Percentiles rank a stretch among this genome's conserved stretches.
These are phyloP conservation scores for Drepana arcuata DNA, from an alignment of 1,140 invertebrate genomes.

Conservation along the genomic window DNA sequence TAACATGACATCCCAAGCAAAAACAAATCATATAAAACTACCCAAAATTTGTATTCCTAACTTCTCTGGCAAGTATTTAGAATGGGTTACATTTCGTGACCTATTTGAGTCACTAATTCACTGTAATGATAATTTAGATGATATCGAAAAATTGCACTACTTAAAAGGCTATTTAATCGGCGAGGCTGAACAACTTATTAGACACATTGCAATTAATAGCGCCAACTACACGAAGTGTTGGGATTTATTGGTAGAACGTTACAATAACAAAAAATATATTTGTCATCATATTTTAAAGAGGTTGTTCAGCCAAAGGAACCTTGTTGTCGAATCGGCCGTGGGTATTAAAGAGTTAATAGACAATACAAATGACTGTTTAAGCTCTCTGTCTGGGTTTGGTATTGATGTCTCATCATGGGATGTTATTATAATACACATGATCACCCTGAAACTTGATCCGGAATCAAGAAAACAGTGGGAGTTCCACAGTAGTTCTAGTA, in stretches of 20 bases:
- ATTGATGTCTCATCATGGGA: neutral
- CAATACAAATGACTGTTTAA: neutral
- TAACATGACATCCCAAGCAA: too few species aligned
- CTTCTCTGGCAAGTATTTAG: neutral
- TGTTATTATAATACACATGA: constrained; percentile 8
- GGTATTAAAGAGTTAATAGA: neutral
- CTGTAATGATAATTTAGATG: neutral
- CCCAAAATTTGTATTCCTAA: neutral
- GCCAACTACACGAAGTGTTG: neutral
- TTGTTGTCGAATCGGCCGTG: neutral
- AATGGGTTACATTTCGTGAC: neutral
- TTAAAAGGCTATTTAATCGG: neutral
- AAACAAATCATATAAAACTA: too few species aligned
- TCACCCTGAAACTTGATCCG: constrained; percentile 21
- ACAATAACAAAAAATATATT: neutral
- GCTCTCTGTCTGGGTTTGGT: neutral
- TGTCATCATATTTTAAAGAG: neutral
- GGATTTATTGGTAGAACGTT: neutral
- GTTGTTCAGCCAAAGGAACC: neutral
- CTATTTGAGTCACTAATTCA: neutral
- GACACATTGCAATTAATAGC: neutral
- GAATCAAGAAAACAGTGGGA: constrained; percentile 23
- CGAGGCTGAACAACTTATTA: neutral
- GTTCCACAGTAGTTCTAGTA: constrained; percentile 7
- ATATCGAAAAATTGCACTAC: neutral